Conservation (phyloP, 2,888 invertebrate species). For the Dascillus cervinus region DNA sequence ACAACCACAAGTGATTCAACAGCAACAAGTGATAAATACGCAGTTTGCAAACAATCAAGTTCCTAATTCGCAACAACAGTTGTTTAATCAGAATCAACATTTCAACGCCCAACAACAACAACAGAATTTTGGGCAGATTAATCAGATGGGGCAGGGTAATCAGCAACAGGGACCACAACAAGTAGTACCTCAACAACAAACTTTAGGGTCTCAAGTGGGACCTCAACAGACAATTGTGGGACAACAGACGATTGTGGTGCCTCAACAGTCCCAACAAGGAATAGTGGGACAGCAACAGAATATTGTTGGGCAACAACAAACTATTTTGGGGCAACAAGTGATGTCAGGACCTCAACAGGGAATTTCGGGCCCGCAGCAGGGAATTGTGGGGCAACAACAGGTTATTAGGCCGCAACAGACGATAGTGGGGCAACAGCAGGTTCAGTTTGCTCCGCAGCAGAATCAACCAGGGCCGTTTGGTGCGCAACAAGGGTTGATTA, state of each 20-base stretch:
- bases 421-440: slow-evolving; percentile 23
- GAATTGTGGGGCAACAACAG: slow-evolving; percentile 22
- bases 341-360: slow-evolving; percentile 35
- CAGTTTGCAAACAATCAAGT: slow-evolving; percentile 5
- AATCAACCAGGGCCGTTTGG: slow-evolving; percentile 12
- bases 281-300: slow-evolving; percentile 35
- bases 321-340: slow-evolving; percentile 23
- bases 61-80: slow-evolving; percentile 1
- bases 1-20: slow-evolving; percentile 8
- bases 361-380: slow-evolving; percentile 17
- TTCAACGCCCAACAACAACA: slow-evolving; percentile 19
- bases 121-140: slow-evolving; percentile 34
- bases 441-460: slow-evolving; percentile 11
- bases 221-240: slow-evolving; percentile 34
- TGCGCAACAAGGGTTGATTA: slow-evolving; percentile 7
- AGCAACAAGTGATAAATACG: slow-evolving; percentile 14
- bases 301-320: slow-evolving; percentile 24
- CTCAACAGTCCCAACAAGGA: slow-evolving; percentile 32
- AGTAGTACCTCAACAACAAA: slow-evolving; percentile 31
- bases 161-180: slow-evolving; percentile 44
- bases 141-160: too few relatives aligned
- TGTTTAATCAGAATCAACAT: slow-evolving; percentile 8
- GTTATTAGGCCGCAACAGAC: slow-evolving; percentile 27
- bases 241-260: slow-evolving; percentile 6
- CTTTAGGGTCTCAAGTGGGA: slow-evolving; percentile 35